A percentile compares a stretch with the other conserved stretches of the same genome.
These are phyloP conservation scores for Ptychodera flava DNA, from an alignment of 35 echinoderm and acorn worm species.

Conservation along the genomic window DNA sequence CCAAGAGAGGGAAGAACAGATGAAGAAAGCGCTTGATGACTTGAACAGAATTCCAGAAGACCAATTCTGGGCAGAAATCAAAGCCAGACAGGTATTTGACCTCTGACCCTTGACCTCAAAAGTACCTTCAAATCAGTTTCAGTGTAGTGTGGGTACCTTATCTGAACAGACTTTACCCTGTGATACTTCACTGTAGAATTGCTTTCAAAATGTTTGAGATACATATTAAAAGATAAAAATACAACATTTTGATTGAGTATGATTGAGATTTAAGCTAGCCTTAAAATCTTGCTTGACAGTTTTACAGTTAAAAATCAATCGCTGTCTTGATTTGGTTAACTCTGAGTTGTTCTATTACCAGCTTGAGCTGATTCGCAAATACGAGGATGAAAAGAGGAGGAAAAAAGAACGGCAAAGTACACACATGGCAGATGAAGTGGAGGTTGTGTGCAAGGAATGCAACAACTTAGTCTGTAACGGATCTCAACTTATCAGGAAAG, in stretches of 20 bases:
- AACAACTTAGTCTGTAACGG: neutral
- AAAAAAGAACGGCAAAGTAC: neutral
- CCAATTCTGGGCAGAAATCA: slow-evolving; percentile 2
- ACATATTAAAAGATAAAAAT: too few species aligned
- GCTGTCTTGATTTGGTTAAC: neutral
- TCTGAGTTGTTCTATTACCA: neutral
- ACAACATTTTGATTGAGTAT: too few species aligned
- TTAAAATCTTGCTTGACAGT: too few species aligned
- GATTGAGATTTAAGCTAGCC: neutral
- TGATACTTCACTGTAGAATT: too few species aligned
- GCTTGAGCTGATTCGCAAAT: neutral
- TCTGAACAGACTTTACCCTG: too few species aligned
- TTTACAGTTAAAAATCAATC: neutral
- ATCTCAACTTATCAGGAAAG: neutral
- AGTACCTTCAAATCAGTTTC: too few species aligned
- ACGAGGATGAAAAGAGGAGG: neutral
- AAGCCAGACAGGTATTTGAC: slow-evolving; percentile 54
- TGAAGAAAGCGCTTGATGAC: slow-evolving; percentile 38
- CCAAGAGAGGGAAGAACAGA: slow-evolving; percentile 29
- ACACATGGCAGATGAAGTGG: neutral
- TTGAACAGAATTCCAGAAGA: slow-evolving; percentile 17
- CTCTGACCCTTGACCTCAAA: too few species aligned
- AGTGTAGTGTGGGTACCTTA: too few species aligned
- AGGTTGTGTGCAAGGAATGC: neutral
- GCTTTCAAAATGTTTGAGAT: too few species aligned